Conservation (phyloP, 2,888 invertebrate species). For the Steinernema scapterisci region DNA sequence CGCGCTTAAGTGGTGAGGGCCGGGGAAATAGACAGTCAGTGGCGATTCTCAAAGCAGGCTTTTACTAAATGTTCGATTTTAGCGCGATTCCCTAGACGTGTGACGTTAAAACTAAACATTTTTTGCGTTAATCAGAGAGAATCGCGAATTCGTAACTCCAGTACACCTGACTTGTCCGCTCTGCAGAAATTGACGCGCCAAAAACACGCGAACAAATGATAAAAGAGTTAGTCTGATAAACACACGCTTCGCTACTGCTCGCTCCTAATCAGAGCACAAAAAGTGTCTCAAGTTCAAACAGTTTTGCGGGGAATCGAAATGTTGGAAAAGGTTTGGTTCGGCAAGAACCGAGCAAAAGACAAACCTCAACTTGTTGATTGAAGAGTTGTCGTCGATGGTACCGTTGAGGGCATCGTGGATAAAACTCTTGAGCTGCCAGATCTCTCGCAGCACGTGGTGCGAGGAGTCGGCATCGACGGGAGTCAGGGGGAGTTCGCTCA, state of each 20-base stretch:
- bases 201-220: slow-evolving; percentile 24
- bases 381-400: background rate
- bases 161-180: background rate
- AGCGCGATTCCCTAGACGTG: too few species aligned
- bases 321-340: too few species aligned
- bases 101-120: too few species aligned
- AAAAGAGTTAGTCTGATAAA: slow-evolving; percentile 5
- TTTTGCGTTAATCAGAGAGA: too few species aligned
- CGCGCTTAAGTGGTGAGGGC: background rate
- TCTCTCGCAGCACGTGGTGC: slow-evolving; percentile 9
- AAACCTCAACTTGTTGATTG: slow-evolving; percentile 20
- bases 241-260: background rate
- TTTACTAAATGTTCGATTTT: background rate
- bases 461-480: slow-evolving; percentile 35
- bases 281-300: background rate
- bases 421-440: slow-evolving; percentile 24
- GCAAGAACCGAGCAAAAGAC: background rate
- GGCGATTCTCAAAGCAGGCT: background rate
- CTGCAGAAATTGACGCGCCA: background rate
- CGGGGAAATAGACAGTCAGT: background rate
- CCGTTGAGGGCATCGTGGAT: slow-evolving; percentile 25
- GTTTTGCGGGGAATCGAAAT: too few species aligned
- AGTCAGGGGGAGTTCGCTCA: slow-evolving; percentile 48
- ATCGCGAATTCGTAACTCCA: too few species aligned
- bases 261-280: background rate